A percentile compares a stretch with the other conserved stretches of the same genome.
Evolutionary conservation across 2,113 vertebrate species (phyloP).

Genomic region (Opisthocomus hoazin): DNA sequence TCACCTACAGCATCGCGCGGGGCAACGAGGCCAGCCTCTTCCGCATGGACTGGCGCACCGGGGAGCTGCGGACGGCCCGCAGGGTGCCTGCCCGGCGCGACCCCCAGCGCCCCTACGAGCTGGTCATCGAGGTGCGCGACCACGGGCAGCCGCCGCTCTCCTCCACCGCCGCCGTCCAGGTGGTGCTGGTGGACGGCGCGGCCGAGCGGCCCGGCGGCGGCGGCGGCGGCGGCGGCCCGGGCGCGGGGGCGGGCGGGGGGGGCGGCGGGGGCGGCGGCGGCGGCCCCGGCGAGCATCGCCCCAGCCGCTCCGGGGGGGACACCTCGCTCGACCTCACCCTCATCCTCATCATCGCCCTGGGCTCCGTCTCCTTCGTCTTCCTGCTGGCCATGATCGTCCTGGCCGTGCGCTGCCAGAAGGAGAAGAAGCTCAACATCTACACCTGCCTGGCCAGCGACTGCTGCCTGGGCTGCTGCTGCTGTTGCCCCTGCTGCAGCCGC

Average conservation of each 20-base stretch:
- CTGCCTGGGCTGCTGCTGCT: constrained; percentile 86
- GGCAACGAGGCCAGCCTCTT: constrained; percentile 94
- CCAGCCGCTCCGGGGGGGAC: constrained; percentile 79
- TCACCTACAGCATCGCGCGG: constrained; percentile 91
- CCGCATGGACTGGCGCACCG: constrained; percentile 95
- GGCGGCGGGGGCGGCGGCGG: constrained; percentile 12
- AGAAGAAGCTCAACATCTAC: constrained; percentile 94
- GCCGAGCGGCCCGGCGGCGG: constrained; percentile 69
- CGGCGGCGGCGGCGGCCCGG: background rate
- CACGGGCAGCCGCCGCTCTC: constrained; percentile 94
- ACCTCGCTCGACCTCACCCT: constrained; percentile 88
- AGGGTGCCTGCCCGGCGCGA: constrained; percentile 85
- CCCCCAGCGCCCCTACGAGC: constrained; percentile 86
- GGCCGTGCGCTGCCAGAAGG: constrained; percentile 93
- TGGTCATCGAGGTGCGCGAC: constrained; percentile 92
- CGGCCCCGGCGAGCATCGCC: constrained; percentile 65
- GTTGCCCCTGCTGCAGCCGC: constrained; percentile 86
- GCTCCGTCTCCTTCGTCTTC: constrained; percentile 94
- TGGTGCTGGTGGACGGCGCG: constrained; percentile 86
- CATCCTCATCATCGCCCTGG: constrained; percentile 94
- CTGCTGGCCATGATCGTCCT: constrained; percentile 95
- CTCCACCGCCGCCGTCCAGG: constrained; percentile 86
- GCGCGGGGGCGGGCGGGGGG: background rate
- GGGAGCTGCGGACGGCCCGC: constrained; percentile 88
- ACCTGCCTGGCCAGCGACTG: constrained; percentile 89